Percentiles rank a stretch among this genome's conserved stretches.
Conservation (phyloP, 2,797 vertebrate species). For the Natrix natrix region DNA sequence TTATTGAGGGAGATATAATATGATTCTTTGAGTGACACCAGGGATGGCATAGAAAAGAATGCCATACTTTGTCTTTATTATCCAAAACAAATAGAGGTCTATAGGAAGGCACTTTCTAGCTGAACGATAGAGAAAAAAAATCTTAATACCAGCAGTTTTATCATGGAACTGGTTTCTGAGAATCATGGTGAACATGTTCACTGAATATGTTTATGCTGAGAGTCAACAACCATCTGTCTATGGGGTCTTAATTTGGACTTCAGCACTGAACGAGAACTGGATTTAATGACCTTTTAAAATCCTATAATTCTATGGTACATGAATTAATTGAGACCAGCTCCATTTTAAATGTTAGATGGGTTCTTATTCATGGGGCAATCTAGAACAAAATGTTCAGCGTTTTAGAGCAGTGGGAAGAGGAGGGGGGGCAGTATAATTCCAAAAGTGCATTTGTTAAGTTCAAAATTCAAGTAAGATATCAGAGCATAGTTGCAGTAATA, state of each 20-base stretch:
- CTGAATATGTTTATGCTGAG: neutral
- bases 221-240: neutral
- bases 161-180: neutral
- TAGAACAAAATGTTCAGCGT: neutral
- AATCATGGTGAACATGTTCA: neutral
- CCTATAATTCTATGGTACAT: neutral
- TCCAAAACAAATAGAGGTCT: neutral
- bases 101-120: neutral
- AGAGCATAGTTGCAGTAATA: neutral
- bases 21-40: neutral
- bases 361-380: neutral
- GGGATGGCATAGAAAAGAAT: neutral
- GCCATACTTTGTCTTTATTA: neutral
- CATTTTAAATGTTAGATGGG: neutral
- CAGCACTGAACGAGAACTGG: neutral
- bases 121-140: neutral
- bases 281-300: neutral
- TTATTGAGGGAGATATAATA: neutral
- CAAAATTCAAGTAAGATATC: neutral
- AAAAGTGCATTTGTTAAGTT: neutral
- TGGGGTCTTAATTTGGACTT: neutral
- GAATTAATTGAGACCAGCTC: neutral
- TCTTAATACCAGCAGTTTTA: neutral
- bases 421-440: neutral
- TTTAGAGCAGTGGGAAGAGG: neutral